phyloP scores from a whole-genome alignment of 2,113 vertebrate species.

The Gopherus flavomarginatus region DNA sequence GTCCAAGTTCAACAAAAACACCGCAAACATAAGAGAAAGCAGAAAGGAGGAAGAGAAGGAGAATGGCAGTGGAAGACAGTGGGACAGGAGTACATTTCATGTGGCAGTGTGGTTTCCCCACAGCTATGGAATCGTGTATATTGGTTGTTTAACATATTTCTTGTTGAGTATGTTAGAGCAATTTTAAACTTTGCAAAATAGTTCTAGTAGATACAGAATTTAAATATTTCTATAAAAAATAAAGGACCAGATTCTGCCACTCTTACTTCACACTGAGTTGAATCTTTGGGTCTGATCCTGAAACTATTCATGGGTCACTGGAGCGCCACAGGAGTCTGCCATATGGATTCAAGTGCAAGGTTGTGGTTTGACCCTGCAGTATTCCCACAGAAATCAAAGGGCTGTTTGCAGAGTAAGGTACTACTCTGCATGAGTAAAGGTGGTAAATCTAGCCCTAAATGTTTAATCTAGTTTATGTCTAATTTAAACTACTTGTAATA shows the following conservation, averaged over 20 bases:
- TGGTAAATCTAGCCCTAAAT: background rate
- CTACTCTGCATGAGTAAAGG: background rate
- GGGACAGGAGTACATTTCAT: background rate
- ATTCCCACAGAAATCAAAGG: background rate
- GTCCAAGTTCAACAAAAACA: conserved; percentile 30
- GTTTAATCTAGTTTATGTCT: background rate
- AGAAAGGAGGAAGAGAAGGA: background rate
- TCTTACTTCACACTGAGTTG: background rate
- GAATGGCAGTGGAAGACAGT: background rate
- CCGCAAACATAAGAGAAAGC: background rate
- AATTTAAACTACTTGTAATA: background rate
- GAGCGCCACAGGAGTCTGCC: background rate
- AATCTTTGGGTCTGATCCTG: background rate
- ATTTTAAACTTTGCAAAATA: background rate
- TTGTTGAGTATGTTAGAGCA: background rate
- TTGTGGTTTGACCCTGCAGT: background rate
- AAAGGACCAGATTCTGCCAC: background rate
- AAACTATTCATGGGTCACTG: background rate
- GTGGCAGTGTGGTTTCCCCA: background rate
- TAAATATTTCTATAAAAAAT: background rate
- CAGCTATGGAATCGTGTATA: background rate
- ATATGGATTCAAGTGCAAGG: background rate
- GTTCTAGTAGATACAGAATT: background rate
- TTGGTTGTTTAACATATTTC: background rate
- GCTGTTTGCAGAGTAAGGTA: background rate